Conservation (phyloP, 1,140 invertebrate genomes). For the Coboldia fuscipes region DNA sequence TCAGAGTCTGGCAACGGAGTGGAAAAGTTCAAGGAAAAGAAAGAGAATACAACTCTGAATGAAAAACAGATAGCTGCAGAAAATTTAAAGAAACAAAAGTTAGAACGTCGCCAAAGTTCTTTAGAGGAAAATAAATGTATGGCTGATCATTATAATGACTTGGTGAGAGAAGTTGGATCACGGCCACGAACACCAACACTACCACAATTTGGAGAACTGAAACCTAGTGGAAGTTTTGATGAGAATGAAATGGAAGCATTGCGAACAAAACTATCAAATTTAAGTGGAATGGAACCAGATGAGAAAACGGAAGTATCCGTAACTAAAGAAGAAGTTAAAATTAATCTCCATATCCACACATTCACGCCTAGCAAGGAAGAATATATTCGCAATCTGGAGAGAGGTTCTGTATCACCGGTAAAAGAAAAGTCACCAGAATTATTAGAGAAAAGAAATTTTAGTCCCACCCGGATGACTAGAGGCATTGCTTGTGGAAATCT, state of each 20-base stretch:
- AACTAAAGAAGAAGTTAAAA: neutral
- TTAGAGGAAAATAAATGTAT: conserved; percentile 36
- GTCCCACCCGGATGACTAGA: too few relatives aligned
- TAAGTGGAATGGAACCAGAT: too few relatives aligned
- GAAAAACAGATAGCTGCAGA: neutral
- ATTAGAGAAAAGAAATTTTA: too few relatives aligned
- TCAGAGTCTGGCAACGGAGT: neutral
- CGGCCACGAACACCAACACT: conserved; percentile 23
- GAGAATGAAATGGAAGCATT: conserved; percentile 11
- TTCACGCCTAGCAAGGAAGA: too few relatives aligned
- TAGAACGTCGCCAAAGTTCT: conserved; percentile 9
- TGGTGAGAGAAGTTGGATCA: conserved; percentile 42
- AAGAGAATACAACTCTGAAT: neutral
- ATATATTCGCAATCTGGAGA: too few relatives aligned
- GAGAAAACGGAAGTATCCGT: too few relatives aligned
- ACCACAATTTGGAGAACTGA: conserved; percentile 33
- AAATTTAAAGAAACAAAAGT: conserved; percentile 9
- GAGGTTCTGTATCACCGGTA: too few relatives aligned
- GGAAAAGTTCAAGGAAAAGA: conserved; percentile 5
- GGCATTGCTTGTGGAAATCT: too few relatives aligned
- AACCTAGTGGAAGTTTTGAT: conserved; percentile 35
- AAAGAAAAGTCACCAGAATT: too few relatives aligned
- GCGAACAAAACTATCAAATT: neutral
- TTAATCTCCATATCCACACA: neutral
- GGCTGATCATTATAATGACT: conserved; percentile 58